These are phyloP conservation scores for Phlogophora meticulosa DNA, from an alignment of 2,888 invertebrate species.

Conservation along the genomic window DNA sequence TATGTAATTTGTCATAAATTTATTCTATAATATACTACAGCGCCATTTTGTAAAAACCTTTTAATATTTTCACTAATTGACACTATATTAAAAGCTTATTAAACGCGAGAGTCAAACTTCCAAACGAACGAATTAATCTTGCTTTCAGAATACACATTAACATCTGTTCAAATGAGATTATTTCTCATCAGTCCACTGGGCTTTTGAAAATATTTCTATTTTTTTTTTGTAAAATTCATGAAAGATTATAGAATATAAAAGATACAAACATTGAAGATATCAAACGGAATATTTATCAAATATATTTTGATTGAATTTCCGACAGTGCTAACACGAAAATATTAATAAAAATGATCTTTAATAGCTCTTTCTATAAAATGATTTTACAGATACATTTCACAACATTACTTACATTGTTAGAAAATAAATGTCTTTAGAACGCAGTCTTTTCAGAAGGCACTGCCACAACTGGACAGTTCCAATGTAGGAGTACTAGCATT, in stretches of 20 bases:
- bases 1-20: background rate
- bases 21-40: constrained; percentile 27
- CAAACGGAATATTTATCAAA: constrained; percentile 38
- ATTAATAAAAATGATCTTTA: background rate
- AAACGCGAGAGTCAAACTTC: background rate
- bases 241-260: constrained; percentile 34
- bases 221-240: background rate
- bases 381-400: background rate
- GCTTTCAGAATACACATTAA: background rate
- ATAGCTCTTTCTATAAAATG: background rate
- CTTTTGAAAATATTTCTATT: background rate
- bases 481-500: constrained; percentile 13
- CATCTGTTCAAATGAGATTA: background rate
- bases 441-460: constrained; percentile 66
- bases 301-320: constrained; percentile 18
- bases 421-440: constrained; percentile 24
- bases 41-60: constrained; percentile 34
- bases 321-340: background rate
- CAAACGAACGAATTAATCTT: background rate
- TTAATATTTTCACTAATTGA: constrained; percentile 55
- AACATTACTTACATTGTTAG: constrained; percentile 11
- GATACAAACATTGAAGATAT: constrained; percentile 28
- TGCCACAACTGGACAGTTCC: constrained; percentile 37
- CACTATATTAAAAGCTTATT: constrained; percentile 42
- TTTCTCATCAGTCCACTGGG: background rate